Evolutionary conservation across 2,113 vertebrate genomes (phyloP).

Genomic region (Oncorhynchus keta): DNA sequence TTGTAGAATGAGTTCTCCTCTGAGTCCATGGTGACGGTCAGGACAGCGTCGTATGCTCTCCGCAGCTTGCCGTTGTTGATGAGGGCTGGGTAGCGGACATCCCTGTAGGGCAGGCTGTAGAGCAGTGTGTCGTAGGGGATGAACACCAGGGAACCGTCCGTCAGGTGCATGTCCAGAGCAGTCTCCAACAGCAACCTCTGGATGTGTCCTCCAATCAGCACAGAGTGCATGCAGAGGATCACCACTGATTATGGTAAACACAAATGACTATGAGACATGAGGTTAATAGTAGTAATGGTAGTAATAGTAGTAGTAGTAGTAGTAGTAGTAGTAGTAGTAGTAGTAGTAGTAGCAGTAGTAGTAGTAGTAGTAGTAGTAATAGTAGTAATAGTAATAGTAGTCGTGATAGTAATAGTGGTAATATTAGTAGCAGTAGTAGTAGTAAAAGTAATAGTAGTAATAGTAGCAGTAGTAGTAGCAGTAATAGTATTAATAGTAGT

Average conservation of each 20-base stretch:
- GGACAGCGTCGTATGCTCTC: constrained; percentile 75
- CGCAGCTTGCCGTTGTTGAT: constrained; percentile 69
- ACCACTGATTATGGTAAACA: constrained; percentile 62
- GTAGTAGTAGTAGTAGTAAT: accelerated
- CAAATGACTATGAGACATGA: neutral
- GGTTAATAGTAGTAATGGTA: neutral
- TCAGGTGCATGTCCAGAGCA: constrained; percentile 76
- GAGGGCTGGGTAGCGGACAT: constrained; percentile 62
- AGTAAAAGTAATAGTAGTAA: no score
- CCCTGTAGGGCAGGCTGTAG: constrained; percentile 77
- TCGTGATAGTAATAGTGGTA: no score
- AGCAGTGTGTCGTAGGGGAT: constrained; percentile 78
- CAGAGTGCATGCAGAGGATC: constrained; percentile 82
- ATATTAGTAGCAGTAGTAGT: no score
- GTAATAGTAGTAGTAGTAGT: no score
- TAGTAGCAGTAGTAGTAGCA: no score
- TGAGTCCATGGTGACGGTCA: constrained; percentile 77
- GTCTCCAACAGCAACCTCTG: constrained; percentile 74
- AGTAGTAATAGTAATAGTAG: no score
- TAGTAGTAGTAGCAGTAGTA: no score
- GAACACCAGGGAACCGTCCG: constrained; percentile 73
- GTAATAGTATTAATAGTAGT: accelerated
- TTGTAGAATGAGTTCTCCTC: constrained; percentile 67
- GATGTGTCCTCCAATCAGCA: constrained; percentile 68
- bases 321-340: no score